These are phyloP conservation scores for Indicator maculatus DNA, from an alignment of 2,113 vertebrate species.

Conservation along the genomic window DNA sequence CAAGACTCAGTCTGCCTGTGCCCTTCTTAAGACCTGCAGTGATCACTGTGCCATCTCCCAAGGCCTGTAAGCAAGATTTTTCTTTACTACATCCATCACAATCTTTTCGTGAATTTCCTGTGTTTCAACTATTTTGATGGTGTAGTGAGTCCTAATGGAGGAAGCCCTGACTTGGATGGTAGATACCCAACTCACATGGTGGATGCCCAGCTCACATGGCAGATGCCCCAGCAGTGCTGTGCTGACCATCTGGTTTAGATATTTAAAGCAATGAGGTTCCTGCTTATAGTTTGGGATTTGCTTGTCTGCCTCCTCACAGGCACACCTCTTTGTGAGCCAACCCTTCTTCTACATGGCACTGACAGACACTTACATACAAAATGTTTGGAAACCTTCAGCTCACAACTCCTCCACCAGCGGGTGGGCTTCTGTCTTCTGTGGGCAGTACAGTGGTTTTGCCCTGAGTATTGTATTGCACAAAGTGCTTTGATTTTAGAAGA, in stretches of 20 bases:
- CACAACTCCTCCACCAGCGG: accelerated
- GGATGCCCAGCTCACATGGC: not conserved
- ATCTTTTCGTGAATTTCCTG: not conserved
- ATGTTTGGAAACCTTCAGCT: not conserved
- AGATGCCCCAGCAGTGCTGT: not conserved
- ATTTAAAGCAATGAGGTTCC: not conserved
- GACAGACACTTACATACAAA: not conserved
- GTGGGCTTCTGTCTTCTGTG: not conserved
- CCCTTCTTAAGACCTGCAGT: not conserved
- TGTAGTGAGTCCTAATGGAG: accelerated
- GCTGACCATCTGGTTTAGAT: not conserved
- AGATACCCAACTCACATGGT: not conserved
- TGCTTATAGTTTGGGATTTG: not conserved
- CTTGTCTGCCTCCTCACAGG: not conserved
- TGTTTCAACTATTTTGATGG: not conserved
- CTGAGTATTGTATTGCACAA: not conserved
- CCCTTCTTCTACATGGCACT: not conserved
- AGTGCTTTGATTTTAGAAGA: not conserved
- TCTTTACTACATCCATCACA: not conserved
- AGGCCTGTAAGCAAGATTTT: not conserved
- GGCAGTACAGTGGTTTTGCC: not conserved
- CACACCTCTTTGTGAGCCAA: not conserved
- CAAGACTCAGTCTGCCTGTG: not conserved
- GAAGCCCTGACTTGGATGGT: not conserved
- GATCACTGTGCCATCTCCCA: not conserved